Conservation (phyloP, 2,888 invertebrate species). For the Drosophila anomalata region DNA sequence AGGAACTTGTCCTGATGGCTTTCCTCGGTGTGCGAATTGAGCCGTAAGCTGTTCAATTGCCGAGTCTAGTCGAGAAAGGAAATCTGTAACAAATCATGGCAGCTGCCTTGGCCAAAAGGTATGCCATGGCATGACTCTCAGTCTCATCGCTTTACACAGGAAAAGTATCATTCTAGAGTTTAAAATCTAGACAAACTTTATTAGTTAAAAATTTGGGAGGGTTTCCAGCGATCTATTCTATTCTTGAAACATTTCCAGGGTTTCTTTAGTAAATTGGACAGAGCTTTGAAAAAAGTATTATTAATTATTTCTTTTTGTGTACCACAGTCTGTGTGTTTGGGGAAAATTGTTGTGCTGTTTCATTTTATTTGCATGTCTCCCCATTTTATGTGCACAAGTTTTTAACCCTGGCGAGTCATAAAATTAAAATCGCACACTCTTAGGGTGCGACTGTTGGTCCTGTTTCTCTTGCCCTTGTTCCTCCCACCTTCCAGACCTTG, state of each 20-base stretch:
- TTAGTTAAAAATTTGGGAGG: too few relatives aligned
- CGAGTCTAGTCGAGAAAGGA: constrained; percentile 49
- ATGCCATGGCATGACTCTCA: constrained; percentile 20
- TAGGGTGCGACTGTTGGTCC: constrained; percentile 58
- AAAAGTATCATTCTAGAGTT: not conserved
- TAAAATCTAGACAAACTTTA: too few relatives aligned
- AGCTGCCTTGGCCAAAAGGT: constrained; percentile 49
- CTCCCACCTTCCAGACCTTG: constrained; percentile 20
- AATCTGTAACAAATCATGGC: constrained; percentile 70
- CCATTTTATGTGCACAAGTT: constrained; percentile 62
- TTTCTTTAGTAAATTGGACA: too few relatives aligned
- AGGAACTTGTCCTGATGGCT: constrained; percentile 48
- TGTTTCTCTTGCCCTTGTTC: constrained; percentile 10
- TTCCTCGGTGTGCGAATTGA: constrained; percentile 54
- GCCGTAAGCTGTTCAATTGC: constrained; percentile 59
- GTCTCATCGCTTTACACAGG: not conserved
- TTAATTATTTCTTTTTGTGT: constrained; percentile 8
- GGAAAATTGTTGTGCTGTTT: constrained; percentile 53
- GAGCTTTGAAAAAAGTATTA: not conserved
- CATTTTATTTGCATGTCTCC: constrained; percentile 56
- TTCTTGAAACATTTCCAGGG: not conserved
- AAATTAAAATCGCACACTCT: constrained; percentile 67
- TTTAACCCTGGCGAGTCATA: constrained; percentile 71
- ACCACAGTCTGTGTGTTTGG: constrained; percentile 14
- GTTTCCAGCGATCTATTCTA: not conserved